Percentiles rank a stretch among this genome's conserved stretches.
Conservation (phyloP, 2,888 invertebrate species). For the Pachycephus smyrnensis region DNA sequence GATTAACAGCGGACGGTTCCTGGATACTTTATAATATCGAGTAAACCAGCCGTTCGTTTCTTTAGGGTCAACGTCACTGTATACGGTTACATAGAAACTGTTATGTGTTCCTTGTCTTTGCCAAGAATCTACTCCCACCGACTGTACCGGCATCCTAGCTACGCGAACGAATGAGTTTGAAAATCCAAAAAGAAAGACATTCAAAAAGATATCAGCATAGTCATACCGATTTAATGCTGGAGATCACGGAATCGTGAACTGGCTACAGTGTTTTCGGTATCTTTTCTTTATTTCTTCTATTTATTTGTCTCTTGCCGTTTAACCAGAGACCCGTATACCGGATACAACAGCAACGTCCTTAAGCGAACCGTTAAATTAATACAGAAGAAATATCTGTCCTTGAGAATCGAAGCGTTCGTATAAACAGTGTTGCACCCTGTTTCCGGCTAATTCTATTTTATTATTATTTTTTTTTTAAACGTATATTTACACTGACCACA, state of each 20-base stretch:
- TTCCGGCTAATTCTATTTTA: not conserved
- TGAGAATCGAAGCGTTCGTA: not conserved
- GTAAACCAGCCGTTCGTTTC: not conserved
- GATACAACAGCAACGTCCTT: not conserved
- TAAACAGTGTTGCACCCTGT: not conserved
- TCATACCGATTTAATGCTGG: not conserved
- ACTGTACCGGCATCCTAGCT: not conserved
- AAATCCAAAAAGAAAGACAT: not conserved
- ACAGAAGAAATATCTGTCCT: not conserved
- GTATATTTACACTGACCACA: not conserved
- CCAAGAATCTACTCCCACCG: not conserved
- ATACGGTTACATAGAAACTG: not conserved
- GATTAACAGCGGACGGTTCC: not conserved
- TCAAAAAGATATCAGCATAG: not conserved
- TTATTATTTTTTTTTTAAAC: not conserved
- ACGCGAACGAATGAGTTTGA: not conserved
- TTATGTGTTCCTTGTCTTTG: not conserved
- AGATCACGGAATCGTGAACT: not conserved
- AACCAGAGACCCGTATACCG: not conserved
- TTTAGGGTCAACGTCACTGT: not conserved
- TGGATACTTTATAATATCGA: not conserved
- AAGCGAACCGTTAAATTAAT: not conserved
- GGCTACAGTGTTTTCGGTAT: not conserved
- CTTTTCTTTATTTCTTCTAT: not conserved
- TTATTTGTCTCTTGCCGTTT: not conserved